Base-by-base conservation (phyloP, 2,888 invertebrate genomes). In the Lasioglossum vierecki region DNA sequence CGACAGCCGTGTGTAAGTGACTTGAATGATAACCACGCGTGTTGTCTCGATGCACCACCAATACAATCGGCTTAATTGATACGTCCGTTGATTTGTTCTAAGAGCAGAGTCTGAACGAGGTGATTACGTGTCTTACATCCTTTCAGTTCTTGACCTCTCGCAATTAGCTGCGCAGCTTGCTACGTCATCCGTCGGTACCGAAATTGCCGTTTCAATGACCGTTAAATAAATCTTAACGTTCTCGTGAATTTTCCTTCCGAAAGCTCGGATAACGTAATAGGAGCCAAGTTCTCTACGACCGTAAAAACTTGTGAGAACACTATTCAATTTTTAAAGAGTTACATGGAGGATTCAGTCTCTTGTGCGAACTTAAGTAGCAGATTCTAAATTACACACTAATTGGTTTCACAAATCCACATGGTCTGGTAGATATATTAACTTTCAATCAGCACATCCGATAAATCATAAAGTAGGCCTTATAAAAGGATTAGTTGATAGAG, bases 21-120 rank as follows among this genome's bases (percentile, higher is more conserved):
- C 70, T 84, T 26, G 53, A 75, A 53, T 70, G 68, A 85, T 82
- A 85, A 79, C 49, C 74, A 41, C 76, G 63, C 46, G n/a, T n/a
- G 71, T 63, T 76, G 79, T 44, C 76, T 78, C 76, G 71, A 80
- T 78, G 57, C 39, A 35, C 63, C 46, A 49, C 72, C 80, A 77
- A 80, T 77, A 85, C 77, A 80, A 80, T 71, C 46, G 44, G 71
- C 46, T 84, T 81, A 63, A 85, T 60, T 72, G 77, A 72, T 71
- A 66, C 73, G 60, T 68, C 68, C 39, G 68, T 70, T 66, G 74
- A 77, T 85, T 78, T 77, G 66, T 60, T 76, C 22, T 9, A 44
- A 26, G 57, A 66, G 30, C 39, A 66, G 6, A 70, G 49, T 68
- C 68, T 71, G 22, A 77, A 80, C 35, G 8, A 30, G 22, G 30